Conservation (phyloP, 2,888 invertebrate species). For the Pinctada fucata region DNA sequence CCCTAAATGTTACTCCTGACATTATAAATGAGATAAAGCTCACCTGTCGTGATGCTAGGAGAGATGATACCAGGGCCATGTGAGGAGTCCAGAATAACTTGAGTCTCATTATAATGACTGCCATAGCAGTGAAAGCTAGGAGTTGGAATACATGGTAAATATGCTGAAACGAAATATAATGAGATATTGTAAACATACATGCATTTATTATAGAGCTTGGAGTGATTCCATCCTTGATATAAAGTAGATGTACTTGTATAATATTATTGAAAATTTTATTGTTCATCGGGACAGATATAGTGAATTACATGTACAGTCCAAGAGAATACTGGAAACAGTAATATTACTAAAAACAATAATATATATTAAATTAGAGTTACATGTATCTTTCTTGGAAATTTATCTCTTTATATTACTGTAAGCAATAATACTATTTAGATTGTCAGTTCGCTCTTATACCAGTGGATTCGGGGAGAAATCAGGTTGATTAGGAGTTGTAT, state of each 20-base stretch:
- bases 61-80: slow-evolving; percentile 85
- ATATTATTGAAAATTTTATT: not conserved
- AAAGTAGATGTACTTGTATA: not conserved
- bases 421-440: too few species aligned
- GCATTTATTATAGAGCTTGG: not conserved
- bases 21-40: not conserved
- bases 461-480: too few species aligned
- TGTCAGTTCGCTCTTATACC: too few species aligned
- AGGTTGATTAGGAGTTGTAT: too few species aligned
- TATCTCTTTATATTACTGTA: too few species aligned
- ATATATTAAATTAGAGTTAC: too few species aligned
- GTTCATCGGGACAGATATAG: too few species aligned
- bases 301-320: too few species aligned
- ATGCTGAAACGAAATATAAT: slow-evolving; percentile 61
- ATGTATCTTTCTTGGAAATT: too few species aligned
- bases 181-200: not conserved
- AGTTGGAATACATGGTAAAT: slow-evolving; percentile 85
- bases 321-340: too few species aligned
- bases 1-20: not conserved
- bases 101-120: slow-evolving; percentile 86
- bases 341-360: too few species aligned
- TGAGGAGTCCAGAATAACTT: slow-evolving; percentile 89
- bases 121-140: slow-evolving; percentile 85
- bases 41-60: slow-evolving; percentile 82
- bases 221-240: not conserved